Evolutionary conservation across 2,888 invertebrate genomes (phyloP).

Genomic region (Xanthia icteritia): DNA sequence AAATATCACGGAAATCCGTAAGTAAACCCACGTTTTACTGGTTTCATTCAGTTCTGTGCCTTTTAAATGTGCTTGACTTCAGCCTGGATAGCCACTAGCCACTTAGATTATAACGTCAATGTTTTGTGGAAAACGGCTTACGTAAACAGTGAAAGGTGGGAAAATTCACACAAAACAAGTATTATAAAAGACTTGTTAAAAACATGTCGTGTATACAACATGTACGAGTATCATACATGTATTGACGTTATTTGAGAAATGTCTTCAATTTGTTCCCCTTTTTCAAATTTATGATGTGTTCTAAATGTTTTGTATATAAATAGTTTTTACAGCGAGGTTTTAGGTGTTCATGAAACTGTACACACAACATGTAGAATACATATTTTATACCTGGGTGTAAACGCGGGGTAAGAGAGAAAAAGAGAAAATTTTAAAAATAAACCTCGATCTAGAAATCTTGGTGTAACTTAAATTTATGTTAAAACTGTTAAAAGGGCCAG

Average conservation of each 20-base stretch:
- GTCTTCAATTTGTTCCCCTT: neutral
- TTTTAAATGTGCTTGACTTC: conserved; percentile 12
- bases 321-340: neutral
- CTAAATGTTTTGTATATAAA: too few relatives aligned
- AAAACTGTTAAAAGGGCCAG: neutral
- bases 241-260: neutral
- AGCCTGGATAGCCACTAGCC: neutral
- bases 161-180: neutral
- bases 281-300: neutral
- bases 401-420: too few relatives aligned
- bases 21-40: conserved; percentile 37
- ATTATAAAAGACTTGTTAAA: too few relatives aligned
- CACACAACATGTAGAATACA: neutral
- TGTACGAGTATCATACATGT: neutral
- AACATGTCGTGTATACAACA: neutral
- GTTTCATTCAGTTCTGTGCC: conserved; percentile 10
- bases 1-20: conserved; percentile 35
- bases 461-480: neutral
- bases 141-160: neutral
- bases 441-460: neutral
- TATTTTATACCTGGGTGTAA: neutral
- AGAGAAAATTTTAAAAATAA: too few relatives aligned
- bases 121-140: neutral
- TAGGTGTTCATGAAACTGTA: neutral
- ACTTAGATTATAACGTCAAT: conserved; percentile 1